Percentiles rank a stretch among this genome's conserved stretches.
Conservation (phyloP, 2,113 vertebrate genomes). For the Amblyornis subalaris region DNA sequence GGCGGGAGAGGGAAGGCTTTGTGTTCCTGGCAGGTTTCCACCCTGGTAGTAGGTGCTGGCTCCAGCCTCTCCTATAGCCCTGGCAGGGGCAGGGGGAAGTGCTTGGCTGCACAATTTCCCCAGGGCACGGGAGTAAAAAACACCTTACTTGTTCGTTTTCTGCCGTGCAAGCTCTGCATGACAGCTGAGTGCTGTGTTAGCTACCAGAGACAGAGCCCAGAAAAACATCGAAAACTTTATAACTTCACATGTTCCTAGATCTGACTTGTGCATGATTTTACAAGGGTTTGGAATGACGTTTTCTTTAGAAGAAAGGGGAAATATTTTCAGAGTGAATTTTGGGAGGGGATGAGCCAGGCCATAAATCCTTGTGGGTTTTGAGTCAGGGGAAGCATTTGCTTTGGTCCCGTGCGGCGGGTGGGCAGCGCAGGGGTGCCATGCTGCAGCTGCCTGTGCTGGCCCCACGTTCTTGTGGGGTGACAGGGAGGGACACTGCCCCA, state of each 20-base stretch:
- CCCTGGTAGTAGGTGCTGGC: constrained; percentile 5
- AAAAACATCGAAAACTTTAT: neutral
- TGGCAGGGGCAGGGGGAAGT: neutral
- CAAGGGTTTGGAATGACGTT: neutral
- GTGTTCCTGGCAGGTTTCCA: neutral
- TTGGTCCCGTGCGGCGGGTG: rapidly evolving
- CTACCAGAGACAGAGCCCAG: neutral
- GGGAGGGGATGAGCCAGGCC: neutral
- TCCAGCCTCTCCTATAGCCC: neutral
- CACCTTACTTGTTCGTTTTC: neutral
- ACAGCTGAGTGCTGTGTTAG: neutral
- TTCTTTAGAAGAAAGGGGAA: neutral
- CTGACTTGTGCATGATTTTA: neutral
- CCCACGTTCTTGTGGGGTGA: rapidly evolving
- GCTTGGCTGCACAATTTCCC: neutral
- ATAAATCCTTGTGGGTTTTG: neutral
- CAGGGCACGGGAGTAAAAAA: neutral
- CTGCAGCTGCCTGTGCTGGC: neutral
- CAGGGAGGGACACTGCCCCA: neutral
- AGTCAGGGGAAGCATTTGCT: neutral
- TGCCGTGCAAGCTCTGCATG: neutral
- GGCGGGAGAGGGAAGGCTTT: neutral
- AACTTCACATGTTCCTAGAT: neutral
- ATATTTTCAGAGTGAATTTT: neutral
- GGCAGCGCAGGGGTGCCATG: neutral